A percentile compares a stretch with the other conserved stretches of the same genome.
Evolutionary conservation across 2,113 vertebrate species (phyloP).

Genomic region (Ondatra zibethicus): DNA sequence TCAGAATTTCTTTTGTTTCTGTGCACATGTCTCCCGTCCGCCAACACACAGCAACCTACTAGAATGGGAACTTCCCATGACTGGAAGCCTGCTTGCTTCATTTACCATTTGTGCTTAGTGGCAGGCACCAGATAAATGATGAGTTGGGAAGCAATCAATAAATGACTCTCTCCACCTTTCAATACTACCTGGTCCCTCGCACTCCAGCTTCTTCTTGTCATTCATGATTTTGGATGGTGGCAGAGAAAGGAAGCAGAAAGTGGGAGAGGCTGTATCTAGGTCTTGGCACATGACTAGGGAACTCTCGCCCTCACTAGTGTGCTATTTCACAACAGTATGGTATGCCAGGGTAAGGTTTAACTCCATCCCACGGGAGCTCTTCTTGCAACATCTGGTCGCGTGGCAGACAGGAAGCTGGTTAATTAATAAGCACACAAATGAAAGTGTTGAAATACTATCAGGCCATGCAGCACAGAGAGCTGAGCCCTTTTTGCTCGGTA

Average conservation of each 20-base stretch:
- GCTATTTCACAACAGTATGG: constrained; percentile 1
- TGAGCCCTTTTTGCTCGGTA: background rate
- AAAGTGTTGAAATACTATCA: constrained; percentile 23
- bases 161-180: background rate
- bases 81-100: background rate
- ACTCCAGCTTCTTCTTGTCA: background rate
- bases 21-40: background rate
- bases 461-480: background rate
- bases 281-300: background rate
- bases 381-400: constrained; percentile 40
- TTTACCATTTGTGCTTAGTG: background rate
- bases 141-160: background rate
- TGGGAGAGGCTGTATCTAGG: background rate
- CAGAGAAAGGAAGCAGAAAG: background rate
- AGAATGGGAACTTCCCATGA: background rate
- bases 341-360: background rate
- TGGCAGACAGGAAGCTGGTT: constrained; percentile 35
- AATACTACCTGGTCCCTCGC: background rate
- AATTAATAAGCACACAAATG: constrained; percentile 37
- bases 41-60: background rate
- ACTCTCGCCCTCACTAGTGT: background rate
- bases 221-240: background rate
- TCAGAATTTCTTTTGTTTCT: background rate
- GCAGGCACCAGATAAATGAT: background rate
- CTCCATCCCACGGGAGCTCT: constrained; percentile 12